Conservation (phyloP, 2,888 invertebrate species). For the Rhagium mordax region DNA sequence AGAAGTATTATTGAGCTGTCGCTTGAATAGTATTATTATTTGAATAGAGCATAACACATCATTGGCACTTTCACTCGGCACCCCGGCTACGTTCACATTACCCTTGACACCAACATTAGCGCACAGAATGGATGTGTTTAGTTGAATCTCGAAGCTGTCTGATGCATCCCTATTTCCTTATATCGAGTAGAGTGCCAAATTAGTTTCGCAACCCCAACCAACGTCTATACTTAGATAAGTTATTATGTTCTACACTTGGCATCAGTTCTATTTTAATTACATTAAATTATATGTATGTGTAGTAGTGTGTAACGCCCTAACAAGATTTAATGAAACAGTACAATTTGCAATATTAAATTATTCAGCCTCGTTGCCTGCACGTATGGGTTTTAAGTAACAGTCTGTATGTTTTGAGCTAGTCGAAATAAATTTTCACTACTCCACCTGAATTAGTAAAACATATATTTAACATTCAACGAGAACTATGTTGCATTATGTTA, state of each 20-base stretch:
- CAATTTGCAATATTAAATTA: constrained; percentile 42
- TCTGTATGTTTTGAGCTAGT: no score
- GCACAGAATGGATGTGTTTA: constrained; percentile 31
- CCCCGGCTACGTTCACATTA: constrained; percentile 20
- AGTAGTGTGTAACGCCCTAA: constrained; percentile 37
- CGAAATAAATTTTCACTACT: neutral
- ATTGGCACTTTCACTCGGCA: neutral
- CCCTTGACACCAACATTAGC: neutral
- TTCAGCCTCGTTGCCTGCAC: constrained; percentile 21
- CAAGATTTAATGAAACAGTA: constrained; percentile 31
- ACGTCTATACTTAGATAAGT: constrained; percentile 34
- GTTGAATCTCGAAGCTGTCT: constrained; percentile 37
- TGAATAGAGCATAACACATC: neutral
- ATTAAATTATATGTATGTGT: constrained; percentile 39
- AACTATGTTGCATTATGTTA: no score
- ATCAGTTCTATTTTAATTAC: constrained; percentile 39
- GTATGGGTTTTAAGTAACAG: constrained; percentile 15
- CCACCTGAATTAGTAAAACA: neutral
- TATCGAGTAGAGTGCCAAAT: constrained; percentile 47
- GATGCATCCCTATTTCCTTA: constrained; percentile 32
- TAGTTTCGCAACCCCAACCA: constrained; percentile 43
- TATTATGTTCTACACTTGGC: constrained; percentile 38
- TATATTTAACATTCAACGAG: no score
- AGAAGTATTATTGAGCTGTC: no score
- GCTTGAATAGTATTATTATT: neutral